Conservation (phyloP, 2,888 invertebrate species). For the Hydrotaea diabolus region DNA sequence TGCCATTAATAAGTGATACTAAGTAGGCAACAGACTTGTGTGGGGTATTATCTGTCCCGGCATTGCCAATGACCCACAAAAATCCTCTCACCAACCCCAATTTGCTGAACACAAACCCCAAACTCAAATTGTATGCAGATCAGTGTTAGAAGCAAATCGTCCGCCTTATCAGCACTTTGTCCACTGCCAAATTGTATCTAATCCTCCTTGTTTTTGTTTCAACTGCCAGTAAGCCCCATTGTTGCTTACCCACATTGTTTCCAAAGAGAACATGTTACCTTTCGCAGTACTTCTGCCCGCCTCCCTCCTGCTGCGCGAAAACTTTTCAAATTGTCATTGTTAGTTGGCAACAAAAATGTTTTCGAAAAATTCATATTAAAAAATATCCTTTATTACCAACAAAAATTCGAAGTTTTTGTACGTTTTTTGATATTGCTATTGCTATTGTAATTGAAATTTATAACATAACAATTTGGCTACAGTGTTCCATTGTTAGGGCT, state of each 20-base stretch:
- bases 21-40: too few relatives aligned
- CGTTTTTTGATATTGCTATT: constrained; percentile 1
- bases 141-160: too few relatives aligned
- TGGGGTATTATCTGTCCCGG: too few relatives aligned
- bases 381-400: constrained; percentile 9
- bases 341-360: constrained; percentile 30
- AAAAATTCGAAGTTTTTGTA: constrained; percentile 1
- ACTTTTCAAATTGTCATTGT: constrained; percentile 29
- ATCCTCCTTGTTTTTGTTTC: too few relatives aligned
- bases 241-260: not conserved
- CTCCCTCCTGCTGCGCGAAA: not conserved
- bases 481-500: constrained; percentile 38
- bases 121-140: too few relatives aligned
- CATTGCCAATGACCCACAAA: not conserved
- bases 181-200: too few relatives aligned
- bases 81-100: too few relatives aligned
- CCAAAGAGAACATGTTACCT: too few relatives aligned
- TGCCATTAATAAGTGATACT: too few relatives aligned
- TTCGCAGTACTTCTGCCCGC: too few relatives aligned
- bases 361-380: constrained; percentile 28
- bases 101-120: too few relatives aligned
- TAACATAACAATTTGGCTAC: constrained; percentile 44
- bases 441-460: constrained; percentile 40
- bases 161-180: too few relatives aligned
- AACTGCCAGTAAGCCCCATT: not conserved